Conservation (phyloP, 2,888 invertebrate genomes). For the Meloe dianella region DNA sequence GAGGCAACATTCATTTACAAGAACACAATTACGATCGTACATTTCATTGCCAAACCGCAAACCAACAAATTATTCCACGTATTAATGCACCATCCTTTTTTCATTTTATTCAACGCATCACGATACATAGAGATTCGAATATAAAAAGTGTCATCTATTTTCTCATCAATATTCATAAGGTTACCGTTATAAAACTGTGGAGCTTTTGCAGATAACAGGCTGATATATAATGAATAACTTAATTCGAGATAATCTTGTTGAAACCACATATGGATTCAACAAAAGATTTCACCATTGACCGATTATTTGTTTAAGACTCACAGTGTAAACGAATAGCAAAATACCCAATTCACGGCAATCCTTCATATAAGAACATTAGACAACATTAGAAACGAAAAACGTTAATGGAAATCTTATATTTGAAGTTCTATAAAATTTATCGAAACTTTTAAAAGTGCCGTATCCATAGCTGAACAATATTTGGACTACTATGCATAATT, state of each 20-base stretch:
- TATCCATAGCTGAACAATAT: too few species aligned
- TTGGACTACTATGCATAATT: neutral
- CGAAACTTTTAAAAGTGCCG: neutral
- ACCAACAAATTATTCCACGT: slow-evolving; percentile 5
- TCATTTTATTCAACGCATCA: neutral
- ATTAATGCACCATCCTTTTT: neutral
- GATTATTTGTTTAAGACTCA: too few species aligned
- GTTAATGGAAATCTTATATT: neutral
- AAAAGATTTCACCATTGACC: too few species aligned
- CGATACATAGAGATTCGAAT: neutral
- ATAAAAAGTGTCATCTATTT: neutral
- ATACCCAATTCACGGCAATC: too few species aligned
- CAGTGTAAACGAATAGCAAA: too few species aligned
- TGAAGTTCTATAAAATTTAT: neutral
- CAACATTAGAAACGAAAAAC: neutral
- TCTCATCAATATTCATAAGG: neutral
- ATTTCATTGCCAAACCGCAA: slow-evolving; percentile 22
- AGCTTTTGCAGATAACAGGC: neutral
- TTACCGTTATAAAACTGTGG: neutral
- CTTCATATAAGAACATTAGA: too few species aligned
- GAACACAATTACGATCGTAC: slow-evolving; percentile 44
- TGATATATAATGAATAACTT: too few species aligned
- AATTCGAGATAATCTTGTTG: too few species aligned
- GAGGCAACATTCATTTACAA: slow-evolving; percentile 43
- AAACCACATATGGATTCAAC: too few species aligned